These are phyloP conservation scores for Corythucha ciliata DNA, from an alignment of 2,888 invertebrate genomes.

Conservation along the genomic window DNA sequence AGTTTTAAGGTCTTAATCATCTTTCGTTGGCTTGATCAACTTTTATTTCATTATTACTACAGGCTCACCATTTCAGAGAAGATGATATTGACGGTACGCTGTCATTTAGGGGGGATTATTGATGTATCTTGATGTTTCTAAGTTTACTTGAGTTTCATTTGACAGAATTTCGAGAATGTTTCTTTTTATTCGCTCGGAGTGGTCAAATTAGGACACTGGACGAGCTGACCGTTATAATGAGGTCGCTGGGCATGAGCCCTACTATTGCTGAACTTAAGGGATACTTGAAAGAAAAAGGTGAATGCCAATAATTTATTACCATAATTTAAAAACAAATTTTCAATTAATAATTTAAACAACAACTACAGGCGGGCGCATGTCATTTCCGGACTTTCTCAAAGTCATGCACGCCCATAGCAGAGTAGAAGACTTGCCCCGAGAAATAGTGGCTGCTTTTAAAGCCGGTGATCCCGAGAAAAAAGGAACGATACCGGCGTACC, in stretches of 20 bases:
- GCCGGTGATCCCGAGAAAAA: slow-evolving; percentile 68
- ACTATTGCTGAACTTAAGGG: slow-evolving; percentile 82
- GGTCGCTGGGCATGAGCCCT: slow-evolving; percentile 87
- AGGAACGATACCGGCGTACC: slow-evolving; percentile 68
- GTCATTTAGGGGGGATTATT: neutral
- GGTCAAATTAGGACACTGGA: slow-evolving; percentile 82
- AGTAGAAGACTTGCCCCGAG: slow-evolving; percentile 71
- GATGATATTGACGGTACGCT: slow-evolving; percentile 86
- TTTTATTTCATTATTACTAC: no score
- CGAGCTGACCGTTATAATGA: slow-evolving; percentile 87
- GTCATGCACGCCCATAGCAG: slow-evolving; percentile 86
- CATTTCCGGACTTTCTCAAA: slow-evolving; percentile 89
- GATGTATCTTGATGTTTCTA: slow-evolving; percentile 16
- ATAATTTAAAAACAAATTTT: neutral
- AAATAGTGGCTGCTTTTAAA: slow-evolving; percentile 79
- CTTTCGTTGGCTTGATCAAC: no score
- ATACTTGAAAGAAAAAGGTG: slow-evolving; percentile 63
- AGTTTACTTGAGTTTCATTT: slow-evolving; percentile 34
- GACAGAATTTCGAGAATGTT: slow-evolving; percentile 91
- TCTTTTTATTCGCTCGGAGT: slow-evolving; percentile 83
- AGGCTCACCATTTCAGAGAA: slow-evolving; percentile 91
- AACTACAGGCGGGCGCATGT: slow-evolving; percentile 71
- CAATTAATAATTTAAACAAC: neutral
- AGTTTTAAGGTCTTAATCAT: no score
- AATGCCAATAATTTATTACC: slow-evolving; percentile 32